These are phyloP conservation scores for Gallinago media DNA, from an alignment of 2,113 vertebrate species.

Conservation along the genomic window DNA sequence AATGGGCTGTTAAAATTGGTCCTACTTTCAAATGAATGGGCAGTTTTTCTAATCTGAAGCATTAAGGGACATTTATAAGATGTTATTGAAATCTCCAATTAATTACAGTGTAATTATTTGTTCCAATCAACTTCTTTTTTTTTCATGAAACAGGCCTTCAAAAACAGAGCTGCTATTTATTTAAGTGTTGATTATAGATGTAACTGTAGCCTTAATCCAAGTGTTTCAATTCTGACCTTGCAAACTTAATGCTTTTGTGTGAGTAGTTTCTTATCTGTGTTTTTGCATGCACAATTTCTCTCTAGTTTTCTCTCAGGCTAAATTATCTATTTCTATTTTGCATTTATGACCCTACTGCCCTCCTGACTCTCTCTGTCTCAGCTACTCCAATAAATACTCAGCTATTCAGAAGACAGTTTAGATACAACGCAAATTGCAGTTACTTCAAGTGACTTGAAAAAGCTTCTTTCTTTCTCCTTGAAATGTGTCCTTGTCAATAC, in stretches of 20 bases:
- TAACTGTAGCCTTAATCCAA: neutral
- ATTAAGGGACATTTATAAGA: conserved; percentile 50
- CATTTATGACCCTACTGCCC: neutral
- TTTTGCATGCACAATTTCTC: neutral
- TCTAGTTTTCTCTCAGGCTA: neutral
- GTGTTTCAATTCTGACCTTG: neutral
- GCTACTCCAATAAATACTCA: neutral
- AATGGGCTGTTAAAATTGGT: conserved; percentile 65
- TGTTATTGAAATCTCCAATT: neutral
- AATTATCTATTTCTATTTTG: neutral
- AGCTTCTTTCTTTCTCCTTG: neutral
- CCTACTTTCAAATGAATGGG: conserved; percentile 56
- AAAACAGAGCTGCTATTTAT: neutral
- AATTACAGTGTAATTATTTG: neutral
- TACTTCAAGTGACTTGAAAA: neutral
- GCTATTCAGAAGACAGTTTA: no score
- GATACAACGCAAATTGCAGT: neutral
- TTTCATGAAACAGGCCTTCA: neutral
- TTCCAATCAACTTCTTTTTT: neutral
- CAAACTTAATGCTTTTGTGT: neutral
- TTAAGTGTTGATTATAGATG: neutral
- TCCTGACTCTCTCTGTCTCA: neutral
- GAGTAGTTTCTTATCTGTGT: neutral
- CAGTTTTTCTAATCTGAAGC: conserved; percentile 50
- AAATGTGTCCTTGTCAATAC: neutral